Evolutionary conservation across 1,140 invertebrate genomes (phyloP).

Genomic region (Trachelipus rathkii): DNA sequence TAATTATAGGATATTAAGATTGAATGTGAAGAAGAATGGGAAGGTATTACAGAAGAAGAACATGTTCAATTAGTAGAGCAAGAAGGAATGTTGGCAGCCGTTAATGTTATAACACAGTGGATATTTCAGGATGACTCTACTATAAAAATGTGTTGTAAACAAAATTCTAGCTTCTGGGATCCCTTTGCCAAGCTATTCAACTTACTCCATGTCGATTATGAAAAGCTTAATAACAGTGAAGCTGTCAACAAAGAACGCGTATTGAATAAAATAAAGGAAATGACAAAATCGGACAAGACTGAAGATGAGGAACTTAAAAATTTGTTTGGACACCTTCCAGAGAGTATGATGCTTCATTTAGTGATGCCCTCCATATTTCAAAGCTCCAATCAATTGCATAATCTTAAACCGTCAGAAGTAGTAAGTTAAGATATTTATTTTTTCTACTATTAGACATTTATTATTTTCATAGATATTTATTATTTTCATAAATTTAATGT

Average conservation of each 20-base stretch:
- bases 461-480: too few relatives aligned
- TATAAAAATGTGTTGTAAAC: constrained; percentile 33
- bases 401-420: constrained; percentile 62
- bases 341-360: constrained; percentile 66
- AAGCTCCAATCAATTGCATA: constrained; percentile 60
- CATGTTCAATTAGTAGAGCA: constrained; percentile 32
- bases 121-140: constrained; percentile 30
- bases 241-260: neutral
- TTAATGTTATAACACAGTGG: constrained; percentile 32
- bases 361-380: constrained; percentile 59
- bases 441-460: too few relatives aligned
- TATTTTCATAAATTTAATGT: too few relatives aligned
- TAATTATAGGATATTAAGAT: constrained; percentile 34
- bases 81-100: constrained; percentile 33
- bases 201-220: constrained; percentile 26
- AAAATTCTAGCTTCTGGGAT: constrained; percentile 29
- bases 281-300: neutral
- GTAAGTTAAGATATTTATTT: constrained; percentile 47
- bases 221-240: constrained; percentile 19
- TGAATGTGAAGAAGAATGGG: constrained; percentile 35
- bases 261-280: constrained; percentile 30
- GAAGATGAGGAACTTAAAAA: neutral
- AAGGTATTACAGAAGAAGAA: constrained; percentile 31
- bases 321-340: constrained; percentile 53
- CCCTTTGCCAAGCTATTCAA: constrained; percentile 31